Conservation (phyloP, 2,113 vertebrate species). For the Ivindomyrus marchei region DNA sequence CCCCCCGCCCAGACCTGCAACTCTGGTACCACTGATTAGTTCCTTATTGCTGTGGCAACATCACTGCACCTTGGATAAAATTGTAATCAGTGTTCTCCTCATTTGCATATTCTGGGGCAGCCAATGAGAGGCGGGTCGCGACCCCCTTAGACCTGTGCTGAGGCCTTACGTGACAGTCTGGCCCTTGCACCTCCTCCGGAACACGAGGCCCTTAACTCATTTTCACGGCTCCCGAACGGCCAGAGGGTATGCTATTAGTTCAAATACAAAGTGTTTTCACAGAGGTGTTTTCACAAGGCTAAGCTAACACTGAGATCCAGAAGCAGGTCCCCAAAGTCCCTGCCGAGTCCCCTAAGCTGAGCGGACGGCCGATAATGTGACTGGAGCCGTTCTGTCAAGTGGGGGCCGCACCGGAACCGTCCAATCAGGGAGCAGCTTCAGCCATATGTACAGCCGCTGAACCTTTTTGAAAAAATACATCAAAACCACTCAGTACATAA, state of each 20-base stretch:
- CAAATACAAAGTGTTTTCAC: conserved; percentile 19
- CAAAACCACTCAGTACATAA: neutral
- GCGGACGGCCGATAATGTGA: neutral
- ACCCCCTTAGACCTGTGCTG: neutral
- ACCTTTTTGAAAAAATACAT: neutral
- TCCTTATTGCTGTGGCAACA: neutral
- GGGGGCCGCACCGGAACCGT: neutral
- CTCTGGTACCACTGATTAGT: neutral
- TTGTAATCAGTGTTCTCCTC: neutral
- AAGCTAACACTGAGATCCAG: conserved; percentile 24
- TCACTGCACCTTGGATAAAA: neutral
- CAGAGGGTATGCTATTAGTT: conserved; percentile 13
- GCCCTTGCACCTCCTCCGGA: neutral
- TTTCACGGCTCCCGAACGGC: conserved; percentile 9
- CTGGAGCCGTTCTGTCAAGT: neutral
- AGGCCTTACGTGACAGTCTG: neutral
- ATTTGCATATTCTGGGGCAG: neutral
- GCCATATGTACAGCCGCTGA: neutral
- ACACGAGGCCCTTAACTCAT: conserved; percentile 6
- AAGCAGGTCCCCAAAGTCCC: neutral
- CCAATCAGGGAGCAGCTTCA: neutral
- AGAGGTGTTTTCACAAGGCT: conserved; percentile 20
- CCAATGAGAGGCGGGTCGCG: neutral
- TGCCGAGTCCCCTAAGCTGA: neutral
- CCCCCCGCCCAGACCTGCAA: neutral